Evolutionary conservation across 1,140 invertebrate genomes (phyloP).

Genomic region (Zaprionus ornatus): DNA sequence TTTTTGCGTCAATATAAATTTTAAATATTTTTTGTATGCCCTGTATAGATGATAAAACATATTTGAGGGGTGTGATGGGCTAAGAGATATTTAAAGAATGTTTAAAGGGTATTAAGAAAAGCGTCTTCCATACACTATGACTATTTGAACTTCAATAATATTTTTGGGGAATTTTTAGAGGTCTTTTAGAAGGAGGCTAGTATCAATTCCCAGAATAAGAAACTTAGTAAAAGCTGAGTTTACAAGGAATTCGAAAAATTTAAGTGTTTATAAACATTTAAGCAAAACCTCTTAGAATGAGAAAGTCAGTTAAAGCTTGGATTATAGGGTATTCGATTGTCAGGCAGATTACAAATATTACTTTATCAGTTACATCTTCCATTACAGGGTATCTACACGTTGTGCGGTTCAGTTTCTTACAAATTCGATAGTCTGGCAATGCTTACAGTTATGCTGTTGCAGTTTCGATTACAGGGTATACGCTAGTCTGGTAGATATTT

Average conservation of each 20-base stretch:
- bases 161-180: too few species aligned
- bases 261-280: too few species aligned
- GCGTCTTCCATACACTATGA: too few species aligned
- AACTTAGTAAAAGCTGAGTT: too few species aligned
- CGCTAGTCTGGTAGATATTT: too few species aligned
- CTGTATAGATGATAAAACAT: neutral
- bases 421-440: constrained; percentile 20
- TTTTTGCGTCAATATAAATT: constrained; percentile 37
- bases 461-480: neutral
- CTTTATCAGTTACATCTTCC: neutral
- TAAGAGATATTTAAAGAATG: neutral
- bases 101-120: neutral
- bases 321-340: neutral
- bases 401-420: too few species aligned
- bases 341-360: neutral
- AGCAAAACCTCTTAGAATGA: too few species aligned
- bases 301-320: neutral
- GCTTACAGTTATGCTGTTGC: constrained; percentile 49
- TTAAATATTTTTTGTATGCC: constrained; percentile 28
- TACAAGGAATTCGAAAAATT: too few species aligned
- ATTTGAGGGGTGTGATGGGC: neutral
- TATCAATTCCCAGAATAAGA: too few species aligned
- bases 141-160: too few species aligned
- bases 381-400: too few species aligned
- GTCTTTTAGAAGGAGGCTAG: too few species aligned